Evolutionary conservation across 2,888 invertebrate genomes (phyloP).

Genomic region (Ennomos quercinarius): DNA sequence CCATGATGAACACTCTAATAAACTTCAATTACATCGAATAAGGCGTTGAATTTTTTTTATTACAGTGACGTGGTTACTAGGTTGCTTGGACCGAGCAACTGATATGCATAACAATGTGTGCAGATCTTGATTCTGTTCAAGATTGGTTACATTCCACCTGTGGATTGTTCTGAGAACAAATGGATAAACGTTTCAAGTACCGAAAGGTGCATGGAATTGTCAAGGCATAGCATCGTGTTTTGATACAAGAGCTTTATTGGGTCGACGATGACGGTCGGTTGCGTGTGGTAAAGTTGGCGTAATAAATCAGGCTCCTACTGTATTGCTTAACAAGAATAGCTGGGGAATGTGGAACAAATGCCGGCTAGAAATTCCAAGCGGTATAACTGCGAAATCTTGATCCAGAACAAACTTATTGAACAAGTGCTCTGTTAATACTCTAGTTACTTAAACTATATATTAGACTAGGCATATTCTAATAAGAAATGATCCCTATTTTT

Average conservation of each 20-base stretch:
- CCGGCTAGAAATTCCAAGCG: no score
- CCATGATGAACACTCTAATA: constrained; percentile 39
- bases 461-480: no score
- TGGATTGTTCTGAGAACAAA: constrained; percentile 16
- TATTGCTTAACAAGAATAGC: not conserved
- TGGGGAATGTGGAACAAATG: no score
- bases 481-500: no score
- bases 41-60: constrained; percentile 36
- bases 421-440: no score
- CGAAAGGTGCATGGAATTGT: constrained; percentile 4
- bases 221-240: constrained; percentile 3
- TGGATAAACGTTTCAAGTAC: constrained; percentile 16
- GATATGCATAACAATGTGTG: constrained; percentile 40
- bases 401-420: no score
- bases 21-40: constrained; percentile 37
- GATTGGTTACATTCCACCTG: constrained; percentile 36
- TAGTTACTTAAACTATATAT: no score
- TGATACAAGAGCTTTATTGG: not conserved
- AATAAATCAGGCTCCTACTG: not conserved
- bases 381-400: no score
- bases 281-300: constrained; percentile 1
- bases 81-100: constrained; percentile 27
- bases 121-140: constrained; percentile 36
- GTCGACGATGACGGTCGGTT: not conserved
- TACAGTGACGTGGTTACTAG: constrained; percentile 25